Percentiles rank a stretch among this genome's conserved stretches.
phyloP scores from a whole-genome alignment of 2,113 vertebrate species.

The Protomyctophum bolini region DNA sequence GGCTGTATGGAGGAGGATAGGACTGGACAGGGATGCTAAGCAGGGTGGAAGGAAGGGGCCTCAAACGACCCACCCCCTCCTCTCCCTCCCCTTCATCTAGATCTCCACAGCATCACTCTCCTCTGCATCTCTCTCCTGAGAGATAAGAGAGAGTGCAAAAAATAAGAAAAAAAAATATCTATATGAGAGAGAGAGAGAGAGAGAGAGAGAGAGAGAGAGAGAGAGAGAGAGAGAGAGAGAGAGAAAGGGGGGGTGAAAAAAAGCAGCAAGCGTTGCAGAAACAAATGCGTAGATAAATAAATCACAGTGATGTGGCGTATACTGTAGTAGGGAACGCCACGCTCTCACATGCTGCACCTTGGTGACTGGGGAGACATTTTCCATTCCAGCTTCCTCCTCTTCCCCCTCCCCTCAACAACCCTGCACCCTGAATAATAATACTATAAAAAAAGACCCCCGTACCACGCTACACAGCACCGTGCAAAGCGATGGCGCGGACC shows the following conservation, averaged over 20 bases:
- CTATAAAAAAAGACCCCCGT: slow-evolving; percentile 9
- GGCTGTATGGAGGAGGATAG: not conserved
- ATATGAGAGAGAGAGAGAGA: too few species aligned
- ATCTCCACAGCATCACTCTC: slow-evolving; percentile 23
- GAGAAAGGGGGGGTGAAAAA: not conserved
- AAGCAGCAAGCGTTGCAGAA: slow-evolving; percentile 68
- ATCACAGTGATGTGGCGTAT: not conserved
- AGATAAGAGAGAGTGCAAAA: slow-evolving; percentile 15
- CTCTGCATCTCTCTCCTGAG: slow-evolving; percentile 56
- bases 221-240: too few species aligned
- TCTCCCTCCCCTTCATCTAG: slow-evolving; percentile 61
- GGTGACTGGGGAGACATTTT: slow-evolving; percentile 54
- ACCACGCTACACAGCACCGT: slow-evolving; percentile 30
- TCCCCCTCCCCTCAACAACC: slow-evolving; percentile 12
- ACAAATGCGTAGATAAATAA: slow-evolving; percentile 72
- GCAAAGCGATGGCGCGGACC: slow-evolving; percentile 28
- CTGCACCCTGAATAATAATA: too few species aligned
- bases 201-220: too few species aligned
- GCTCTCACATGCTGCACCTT: slow-evolving; percentile 57
- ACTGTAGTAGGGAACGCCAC: not conserved
- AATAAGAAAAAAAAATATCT: too few species aligned
- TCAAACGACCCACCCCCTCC: slow-evolving; percentile 34
- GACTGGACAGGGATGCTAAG: slow-evolving; percentile 11
- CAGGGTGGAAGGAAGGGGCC: slow-evolving; percentile 35
- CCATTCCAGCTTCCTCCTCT: slow-evolving; percentile 49